phyloP scores from a whole-genome alignment of 1,140 invertebrate species.

The Ptiloglossa arizonensis region DNA sequence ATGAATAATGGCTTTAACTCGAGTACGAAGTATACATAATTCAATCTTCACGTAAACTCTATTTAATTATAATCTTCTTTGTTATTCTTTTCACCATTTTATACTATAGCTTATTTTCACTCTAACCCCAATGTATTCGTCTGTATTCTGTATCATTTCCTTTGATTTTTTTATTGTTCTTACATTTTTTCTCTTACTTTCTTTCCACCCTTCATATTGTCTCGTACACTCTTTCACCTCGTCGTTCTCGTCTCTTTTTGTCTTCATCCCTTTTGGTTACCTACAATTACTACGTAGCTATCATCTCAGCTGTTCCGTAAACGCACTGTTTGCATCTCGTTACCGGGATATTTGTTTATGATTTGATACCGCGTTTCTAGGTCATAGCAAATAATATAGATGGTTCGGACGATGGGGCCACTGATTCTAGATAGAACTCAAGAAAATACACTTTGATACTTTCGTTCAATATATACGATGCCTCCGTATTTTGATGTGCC shows the following conservation, averaged over 20 bases:
- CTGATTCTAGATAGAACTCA: background rate
- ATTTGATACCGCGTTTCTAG: slow-evolving; percentile 61
- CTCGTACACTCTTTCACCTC: background rate
- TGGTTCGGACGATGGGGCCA: background rate
- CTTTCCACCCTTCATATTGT: slow-evolving; percentile 1
- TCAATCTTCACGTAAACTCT: no score
- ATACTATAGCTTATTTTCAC: no score
- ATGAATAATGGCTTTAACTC: no score
- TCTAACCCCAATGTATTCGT: no score
- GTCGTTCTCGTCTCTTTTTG: slow-evolving; percentile 16
- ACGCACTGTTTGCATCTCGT: slow-evolving; percentile 69
- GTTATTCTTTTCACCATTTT: no score
- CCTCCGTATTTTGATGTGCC: background rate
- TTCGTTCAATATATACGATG: background rate
- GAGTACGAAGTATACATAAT: no score
- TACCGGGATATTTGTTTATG: slow-evolving; percentile 70
- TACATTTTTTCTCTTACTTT: background rate
- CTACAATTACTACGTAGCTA: slow-evolving; percentile 44
- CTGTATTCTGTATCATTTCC: background rate
- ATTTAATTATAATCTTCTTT: no score
- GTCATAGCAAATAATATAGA: slow-evolving; percentile 55
- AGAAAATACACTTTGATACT: background rate
- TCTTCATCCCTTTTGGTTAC: slow-evolving; percentile 38
- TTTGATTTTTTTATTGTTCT: slow-evolving; percentile 5
- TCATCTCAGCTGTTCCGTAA: slow-evolving; percentile 19